Evolutionary conservation across 2,113 vertebrate species (phyloP), one percentile per base, ranked within the genome.

Genomic region (Hucho hucho): DNA sequence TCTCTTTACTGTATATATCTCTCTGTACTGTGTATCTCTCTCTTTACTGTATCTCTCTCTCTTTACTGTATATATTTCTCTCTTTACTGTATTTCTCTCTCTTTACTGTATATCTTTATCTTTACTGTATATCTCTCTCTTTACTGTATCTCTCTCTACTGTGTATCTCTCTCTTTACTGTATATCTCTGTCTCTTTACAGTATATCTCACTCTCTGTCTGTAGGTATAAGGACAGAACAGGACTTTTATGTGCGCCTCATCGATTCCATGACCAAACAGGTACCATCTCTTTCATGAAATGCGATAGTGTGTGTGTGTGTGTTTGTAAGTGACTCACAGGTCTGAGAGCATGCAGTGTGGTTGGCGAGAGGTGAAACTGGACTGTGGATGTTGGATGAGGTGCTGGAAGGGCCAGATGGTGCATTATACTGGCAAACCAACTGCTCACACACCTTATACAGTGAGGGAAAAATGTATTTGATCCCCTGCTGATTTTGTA

Each of bases 251-350:
- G 97, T 98, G 68, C 95, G 97, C 14, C 94, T 98, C 86, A 98
- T 98, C 75, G 97, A 98, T 94, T 98, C 97, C 79, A 98, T 98
- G 97, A 98, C 97, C 80, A 98, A 98, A 92, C 97, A 98, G 95
- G 97, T 98, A 91, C 90, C 93, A 85, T n/a, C 14, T 75, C 7
- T 49, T 53, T 18, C 49, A 53, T 53, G 49, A 28, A 64, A 13
- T 4, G 25, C 87, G 79, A 85, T 83, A 84, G 80, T 74, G 79
- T 79, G 82, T 61, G 58, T 22, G n/a, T 59, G 53, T 56, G 53
- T 20, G 53, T 56, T 16, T 56, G 53, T 56, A n/a, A 11, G n/a
- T 59, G 88, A 90, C 87, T n/a, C 86, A 85, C 81, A 83, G 86
- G 89, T 89, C 87, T 85, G 82, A 90, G 90, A 89, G 85, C 84